A percentile compares a stretch with the other conserved stretches of the same genome.
Evolutionary conservation across 2,888 invertebrate genomes (phyloP).

Genomic region (Drosophila melanocephala): DNA sequence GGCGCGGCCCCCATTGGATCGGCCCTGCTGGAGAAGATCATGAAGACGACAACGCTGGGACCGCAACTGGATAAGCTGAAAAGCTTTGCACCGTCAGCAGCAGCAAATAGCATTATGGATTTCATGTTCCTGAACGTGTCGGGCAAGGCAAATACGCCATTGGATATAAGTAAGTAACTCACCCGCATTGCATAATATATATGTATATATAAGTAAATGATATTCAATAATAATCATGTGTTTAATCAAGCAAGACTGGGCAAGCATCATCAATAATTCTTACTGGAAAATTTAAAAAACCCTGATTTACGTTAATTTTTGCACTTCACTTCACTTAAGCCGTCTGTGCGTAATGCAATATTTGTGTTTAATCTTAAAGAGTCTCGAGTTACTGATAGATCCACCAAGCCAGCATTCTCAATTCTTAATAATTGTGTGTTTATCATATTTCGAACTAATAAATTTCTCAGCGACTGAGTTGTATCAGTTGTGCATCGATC

Average conservation of each 20-base stretch:
- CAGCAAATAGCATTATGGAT: conserved; percentile 78
- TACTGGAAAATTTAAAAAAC: background rate
- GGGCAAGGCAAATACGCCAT: conserved; percentile 82
- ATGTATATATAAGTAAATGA: background rate
- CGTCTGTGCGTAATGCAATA: background rate
- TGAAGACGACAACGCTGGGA: conserved; percentile 67
- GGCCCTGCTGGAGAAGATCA: conserved; percentile 79
- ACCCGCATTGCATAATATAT: background rate
- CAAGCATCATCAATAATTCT: background rate
- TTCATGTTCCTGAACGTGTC: conserved; percentile 83
- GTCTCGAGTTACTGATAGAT: conserved; percentile 59
- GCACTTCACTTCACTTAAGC: background rate
- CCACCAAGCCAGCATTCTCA: conserved; percentile 31
- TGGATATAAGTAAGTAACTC: conserved; percentile 83
- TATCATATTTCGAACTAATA: conserved; percentile 29
- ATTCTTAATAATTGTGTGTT: conserved; percentile 6
- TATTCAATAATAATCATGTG: background rate
- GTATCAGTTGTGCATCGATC: conserved; percentile 10
- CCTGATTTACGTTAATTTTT: background rate
- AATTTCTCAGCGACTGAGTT: background rate
- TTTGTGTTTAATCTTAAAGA: background rate
- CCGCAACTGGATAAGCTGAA: conserved; percentile 70
- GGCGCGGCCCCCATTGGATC: conserved; percentile 75
- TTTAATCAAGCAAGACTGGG: background rate
- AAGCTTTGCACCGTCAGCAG: conserved; percentile 60